These are phyloP conservation scores for Botia almorhae DNA, from an alignment of 2,797 vertebrate species.

Conservation along the genomic window DNA sequence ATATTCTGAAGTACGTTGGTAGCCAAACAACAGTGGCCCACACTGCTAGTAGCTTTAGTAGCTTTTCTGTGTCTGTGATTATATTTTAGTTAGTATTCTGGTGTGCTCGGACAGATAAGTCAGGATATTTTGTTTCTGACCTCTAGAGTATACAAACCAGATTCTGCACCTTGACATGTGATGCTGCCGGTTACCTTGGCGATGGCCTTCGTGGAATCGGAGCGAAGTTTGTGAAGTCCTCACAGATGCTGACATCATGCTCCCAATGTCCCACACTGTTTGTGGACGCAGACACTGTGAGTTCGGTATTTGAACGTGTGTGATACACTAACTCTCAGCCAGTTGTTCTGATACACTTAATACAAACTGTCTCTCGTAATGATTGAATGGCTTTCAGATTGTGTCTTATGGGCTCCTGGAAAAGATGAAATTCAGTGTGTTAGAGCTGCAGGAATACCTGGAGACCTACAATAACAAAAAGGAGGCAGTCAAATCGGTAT, in stretches of 20 bases:
- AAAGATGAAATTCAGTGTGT: constrained; percentile 96
- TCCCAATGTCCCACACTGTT: constrained; percentile 95
- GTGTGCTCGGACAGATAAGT: background rate
- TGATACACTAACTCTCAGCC: background rate
- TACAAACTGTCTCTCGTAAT: constrained; percentile 28
- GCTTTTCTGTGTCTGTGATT: no score
- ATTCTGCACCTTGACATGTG: constrained; percentile 93
- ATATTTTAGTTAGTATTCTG: no score
- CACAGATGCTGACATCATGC: constrained; percentile 92
- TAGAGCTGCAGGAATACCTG: constrained; percentile 96
- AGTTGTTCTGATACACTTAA: background rate
- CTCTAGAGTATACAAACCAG: constrained; percentile 93
- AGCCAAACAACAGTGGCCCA: no score
- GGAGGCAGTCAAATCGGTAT: constrained; percentile 90
- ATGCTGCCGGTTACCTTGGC: constrained; percentile 91
- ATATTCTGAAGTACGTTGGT: no score
- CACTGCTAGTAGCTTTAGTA: no score
- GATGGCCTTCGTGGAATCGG: constrained; percentile 92
- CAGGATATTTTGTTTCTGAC: constrained; percentile 18
- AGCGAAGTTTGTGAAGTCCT: constrained; percentile 92
- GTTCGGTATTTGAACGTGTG: constrained; percentile 60
- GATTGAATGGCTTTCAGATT: constrained; percentile 77
- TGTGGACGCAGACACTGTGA: constrained; percentile 96
- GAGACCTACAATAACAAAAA: constrained; percentile 97
- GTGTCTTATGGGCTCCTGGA: constrained; percentile 94